These are phyloP conservation scores for Ispidina lecontei DNA, from an alignment of 2,797 vertebrate species.

Conservation along the genomic window DNA sequence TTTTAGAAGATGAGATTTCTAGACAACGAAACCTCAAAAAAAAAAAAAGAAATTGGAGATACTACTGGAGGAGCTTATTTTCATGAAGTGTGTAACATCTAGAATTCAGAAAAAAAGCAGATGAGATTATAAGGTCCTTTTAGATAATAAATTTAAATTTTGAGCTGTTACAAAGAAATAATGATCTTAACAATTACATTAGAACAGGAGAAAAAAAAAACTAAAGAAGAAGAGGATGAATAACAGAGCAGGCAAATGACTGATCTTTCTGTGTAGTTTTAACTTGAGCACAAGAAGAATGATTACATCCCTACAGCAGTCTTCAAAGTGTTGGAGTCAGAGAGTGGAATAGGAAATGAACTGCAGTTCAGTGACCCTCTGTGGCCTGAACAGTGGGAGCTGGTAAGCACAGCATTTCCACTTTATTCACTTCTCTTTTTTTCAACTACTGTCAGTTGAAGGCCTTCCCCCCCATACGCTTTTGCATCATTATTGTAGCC, in stretches of 20 bases:
- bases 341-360: slow-evolving; percentile 74
- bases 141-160: slow-evolving; percentile 16
- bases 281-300: slow-evolving; percentile 59
- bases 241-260: slow-evolving; percentile 56
- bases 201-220: slow-evolving; percentile 33
- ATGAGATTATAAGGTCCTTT: neutral
- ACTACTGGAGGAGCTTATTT: neutral
- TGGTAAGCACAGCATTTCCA: slow-evolving; percentile 71
- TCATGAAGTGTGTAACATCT: neutral
- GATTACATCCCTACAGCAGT: slow-evolving; percentile 66
- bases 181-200: slow-evolving; percentile 44
- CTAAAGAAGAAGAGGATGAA: slow-evolving; percentile 38
- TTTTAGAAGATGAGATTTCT: neutral
- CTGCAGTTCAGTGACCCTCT: slow-evolving; percentile 73
- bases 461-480: slow-evolving; percentile 3
- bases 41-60: neutral
- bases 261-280: slow-evolving; percentile 68
- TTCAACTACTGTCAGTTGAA: slow-evolving; percentile 45
- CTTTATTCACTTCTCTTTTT: slow-evolving; percentile 69
- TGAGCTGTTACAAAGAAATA: slow-evolving; percentile 30
- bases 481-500: slow-evolving; percentile 44
- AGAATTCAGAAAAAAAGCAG: neutral
- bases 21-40: neutral
- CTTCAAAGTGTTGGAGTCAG: slow-evolving; percentile 73
- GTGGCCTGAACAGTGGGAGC: slow-evolving; percentile 71